These are phyloP conservation scores for Deilephila elpenor DNA, from an alignment of 2,888 invertebrate genomes.

Conservation along the genomic window DNA sequence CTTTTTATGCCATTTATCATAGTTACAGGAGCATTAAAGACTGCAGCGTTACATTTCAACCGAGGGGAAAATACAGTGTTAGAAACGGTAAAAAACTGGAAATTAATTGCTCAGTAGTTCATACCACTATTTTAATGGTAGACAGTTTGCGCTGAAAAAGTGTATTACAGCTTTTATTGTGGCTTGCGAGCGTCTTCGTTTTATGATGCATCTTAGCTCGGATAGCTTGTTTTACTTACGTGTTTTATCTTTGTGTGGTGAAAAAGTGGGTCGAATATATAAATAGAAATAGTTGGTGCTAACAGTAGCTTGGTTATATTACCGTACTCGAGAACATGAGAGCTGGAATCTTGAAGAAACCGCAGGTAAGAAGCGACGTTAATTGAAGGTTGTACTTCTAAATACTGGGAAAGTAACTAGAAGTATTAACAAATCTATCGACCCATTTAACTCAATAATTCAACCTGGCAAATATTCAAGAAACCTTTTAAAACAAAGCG, in stretches of 20 bases:
- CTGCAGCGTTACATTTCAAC: background rate
- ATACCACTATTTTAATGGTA: conserved; percentile 19
- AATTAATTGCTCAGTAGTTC: conserved; percentile 19
- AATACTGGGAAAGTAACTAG: background rate
- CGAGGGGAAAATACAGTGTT: background rate
- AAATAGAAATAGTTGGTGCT: background rate
- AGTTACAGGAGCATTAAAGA: conserved; percentile 16
- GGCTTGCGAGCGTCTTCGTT: conserved; percentile 15
- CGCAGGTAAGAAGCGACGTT: background rate
- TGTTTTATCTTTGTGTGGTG: conserved; percentile 10
- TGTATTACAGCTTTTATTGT: conserved; percentile 8
- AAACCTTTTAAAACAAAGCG: too few species aligned
- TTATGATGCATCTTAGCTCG: conserved; percentile 21
- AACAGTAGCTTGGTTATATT: background rate
- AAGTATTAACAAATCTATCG: too few species aligned
- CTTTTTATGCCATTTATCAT: conserved; percentile 6
- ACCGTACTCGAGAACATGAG: background rate
- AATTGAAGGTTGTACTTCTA: background rate
- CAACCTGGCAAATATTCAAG: too few species aligned
- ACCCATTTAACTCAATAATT: too few species aligned
- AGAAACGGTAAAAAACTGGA: background rate
- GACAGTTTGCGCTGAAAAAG: conserved; percentile 16
- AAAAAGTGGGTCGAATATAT: background rate
- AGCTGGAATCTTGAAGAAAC: background rate
- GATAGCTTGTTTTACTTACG: conserved; percentile 20